A percentile compares a stretch with the other conserved stretches of the same genome.
These are phyloP conservation scores for Holocentrus rufus DNA, from an alignment of 2,797 vertebrate species.

Conservation along the genomic window DNA sequence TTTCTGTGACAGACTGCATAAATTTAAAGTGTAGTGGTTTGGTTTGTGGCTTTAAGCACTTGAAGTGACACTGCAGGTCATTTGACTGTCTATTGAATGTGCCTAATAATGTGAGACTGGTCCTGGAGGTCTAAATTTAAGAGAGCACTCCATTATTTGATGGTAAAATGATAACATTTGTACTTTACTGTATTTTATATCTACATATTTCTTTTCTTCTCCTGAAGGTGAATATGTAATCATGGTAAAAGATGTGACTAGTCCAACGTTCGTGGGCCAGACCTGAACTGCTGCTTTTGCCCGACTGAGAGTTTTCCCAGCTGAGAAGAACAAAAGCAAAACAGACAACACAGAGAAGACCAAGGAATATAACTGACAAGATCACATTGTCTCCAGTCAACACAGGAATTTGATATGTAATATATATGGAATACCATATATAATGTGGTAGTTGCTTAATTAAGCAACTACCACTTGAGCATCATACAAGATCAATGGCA, in stretches of 20 bases:
- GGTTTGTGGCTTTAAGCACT: background rate
- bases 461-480: background rate
- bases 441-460: background rate
- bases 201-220: background rate
- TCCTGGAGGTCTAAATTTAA: background rate
- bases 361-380: background rate
- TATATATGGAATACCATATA: background rate
- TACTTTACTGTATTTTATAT: background rate
- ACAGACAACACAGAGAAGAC: constrained; percentile 10
- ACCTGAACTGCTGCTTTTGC: constrained; percentile 67
- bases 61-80: background rate
- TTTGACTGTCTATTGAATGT: background rate
- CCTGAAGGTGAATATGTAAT: constrained; percentile 69
- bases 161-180: no score
- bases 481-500: background rate
- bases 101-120: background rate
- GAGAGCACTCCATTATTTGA: no score
- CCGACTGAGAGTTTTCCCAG: constrained; percentile 57
- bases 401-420: background rate
- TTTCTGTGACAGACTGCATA: background rate
- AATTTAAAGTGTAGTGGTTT: background rate
- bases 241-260: constrained; percentile 67
- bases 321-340: constrained; percentile 8
- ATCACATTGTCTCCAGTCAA: constrained; percentile 21
- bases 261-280: constrained; percentile 69